Percentiles rank a stretch among this genome's conserved stretches.
phyloP scores from a whole-genome alignment of 2,797 vertebrate genomes.

The Phataginus tricuspis region DNA sequence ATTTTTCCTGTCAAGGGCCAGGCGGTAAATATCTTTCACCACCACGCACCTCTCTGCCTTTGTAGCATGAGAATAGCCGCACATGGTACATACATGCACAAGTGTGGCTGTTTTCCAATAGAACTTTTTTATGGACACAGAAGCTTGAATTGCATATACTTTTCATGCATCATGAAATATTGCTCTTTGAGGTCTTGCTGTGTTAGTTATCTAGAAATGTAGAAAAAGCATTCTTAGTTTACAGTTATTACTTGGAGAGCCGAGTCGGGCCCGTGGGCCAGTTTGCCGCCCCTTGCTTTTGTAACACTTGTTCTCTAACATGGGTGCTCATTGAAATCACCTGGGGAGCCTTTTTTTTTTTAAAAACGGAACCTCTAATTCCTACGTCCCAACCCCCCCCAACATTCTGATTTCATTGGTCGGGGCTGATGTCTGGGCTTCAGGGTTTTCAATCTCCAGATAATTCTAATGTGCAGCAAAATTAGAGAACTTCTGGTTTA shows the following conservation, averaged over 20 bases:
- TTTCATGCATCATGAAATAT: not conserved
- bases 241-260: not conserved
- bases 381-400: not conserved
- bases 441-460: not conserved
- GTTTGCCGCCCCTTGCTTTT: not conserved
- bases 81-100: not conserved
- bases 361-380: not conserved
- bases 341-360: not conserved
- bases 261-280: not conserved
- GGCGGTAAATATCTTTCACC: not conserved
- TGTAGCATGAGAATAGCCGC: not conserved
- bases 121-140: conserved; percentile 31
- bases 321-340: not conserved
- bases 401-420: not conserved
- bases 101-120: not conserved
- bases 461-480: not conserved
- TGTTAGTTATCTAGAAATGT: not conserved
- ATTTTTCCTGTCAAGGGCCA: not conserved
- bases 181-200: not conserved
- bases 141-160: conserved; percentile 12
- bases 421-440: not conserved
- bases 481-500: not conserved
- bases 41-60: not conserved
- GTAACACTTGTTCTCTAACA: not conserved
- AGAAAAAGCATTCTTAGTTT: not conserved